Percentiles rank a stretch among this genome's conserved stretches.
Conservation (phyloP, 2,113 vertebrate species). For the Lipophrys pholis region DNA sequence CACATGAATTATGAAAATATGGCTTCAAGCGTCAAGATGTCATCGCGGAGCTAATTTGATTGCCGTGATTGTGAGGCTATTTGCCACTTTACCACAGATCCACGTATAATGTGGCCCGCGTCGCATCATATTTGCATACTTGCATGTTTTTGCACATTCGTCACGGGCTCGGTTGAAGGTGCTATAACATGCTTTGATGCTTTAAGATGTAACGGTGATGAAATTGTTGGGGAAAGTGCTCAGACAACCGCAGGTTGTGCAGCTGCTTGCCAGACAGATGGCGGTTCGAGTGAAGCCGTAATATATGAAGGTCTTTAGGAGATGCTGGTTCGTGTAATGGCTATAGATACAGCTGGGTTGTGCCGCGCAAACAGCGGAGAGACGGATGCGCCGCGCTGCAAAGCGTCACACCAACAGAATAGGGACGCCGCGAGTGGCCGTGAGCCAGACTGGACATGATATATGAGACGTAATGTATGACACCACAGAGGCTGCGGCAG, state of each 20-base stretch:
- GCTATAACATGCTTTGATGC: too few relatives aligned
- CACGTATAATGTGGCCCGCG: neutral
- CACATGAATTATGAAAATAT: neutral
- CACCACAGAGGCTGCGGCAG: too few relatives aligned
- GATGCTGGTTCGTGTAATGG: slow-evolving; percentile 9
- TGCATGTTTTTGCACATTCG: too few relatives aligned
- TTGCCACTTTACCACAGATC: neutral
- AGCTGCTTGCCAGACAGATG: slow-evolving; percentile 31
- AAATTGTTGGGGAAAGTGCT: neutral
- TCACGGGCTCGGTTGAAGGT: too few relatives aligned
- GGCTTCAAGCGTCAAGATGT: neutral
- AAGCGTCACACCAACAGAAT: too few relatives aligned
- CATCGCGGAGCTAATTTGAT: neutral
- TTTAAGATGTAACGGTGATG: neutral
- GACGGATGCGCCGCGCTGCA: neutral
- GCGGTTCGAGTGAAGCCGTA: neutral
- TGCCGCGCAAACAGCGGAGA: slow-evolving; percentile 9
- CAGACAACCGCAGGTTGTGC: slow-evolving; percentile 11
- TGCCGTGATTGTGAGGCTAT: neutral
- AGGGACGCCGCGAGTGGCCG: too few relatives aligned
- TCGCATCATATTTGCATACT: too few relatives aligned
- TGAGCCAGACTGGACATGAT: too few relatives aligned
- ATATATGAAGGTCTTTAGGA: neutral
- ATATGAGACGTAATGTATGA: too few relatives aligned
- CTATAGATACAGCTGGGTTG: slow-evolving; percentile 15